Conservation (phyloP, 2,797 vertebrate genomes). For the Phoebastria nigripes region DNA sequence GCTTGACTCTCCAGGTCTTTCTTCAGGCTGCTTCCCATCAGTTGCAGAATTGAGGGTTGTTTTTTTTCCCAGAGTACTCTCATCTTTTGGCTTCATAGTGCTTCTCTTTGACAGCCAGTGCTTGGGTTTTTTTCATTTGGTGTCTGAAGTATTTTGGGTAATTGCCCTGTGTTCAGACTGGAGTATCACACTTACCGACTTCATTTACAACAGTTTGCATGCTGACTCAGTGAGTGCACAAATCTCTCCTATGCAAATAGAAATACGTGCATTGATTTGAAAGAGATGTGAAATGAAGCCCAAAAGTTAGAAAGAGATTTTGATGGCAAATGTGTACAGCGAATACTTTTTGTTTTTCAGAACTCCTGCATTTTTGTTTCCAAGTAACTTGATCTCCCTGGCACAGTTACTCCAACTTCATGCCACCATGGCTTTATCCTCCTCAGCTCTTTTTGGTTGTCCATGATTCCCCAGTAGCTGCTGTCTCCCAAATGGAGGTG, state of each 20-base stretch:
- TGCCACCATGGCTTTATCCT: neutral
- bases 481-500: neutral
- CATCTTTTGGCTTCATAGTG: neutral
- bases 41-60: neutral
- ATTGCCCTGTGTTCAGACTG: neutral
- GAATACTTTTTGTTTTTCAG: neutral
- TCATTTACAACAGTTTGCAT: neutral
- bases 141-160: neutral
- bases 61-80: neutral
- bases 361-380: neutral
- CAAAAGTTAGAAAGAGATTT: neutral
- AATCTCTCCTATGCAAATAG: neutral
- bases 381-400: neutral
- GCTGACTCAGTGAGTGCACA: neutral
- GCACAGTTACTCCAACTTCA: neutral
- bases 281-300: neutral
- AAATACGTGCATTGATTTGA: neutral
- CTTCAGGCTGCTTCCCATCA: neutral
- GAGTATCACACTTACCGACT: neutral
- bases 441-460: neutral
- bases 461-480: neutral
- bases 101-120: neutral
- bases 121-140: neutral
- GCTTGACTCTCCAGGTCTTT: neutral
- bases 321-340: accelerated